Evolutionary conservation across 30 jellyfish, hydroid and myxozoan genomes (phyloP).

Genomic region (Phacellophora camtschatica): DNA sequence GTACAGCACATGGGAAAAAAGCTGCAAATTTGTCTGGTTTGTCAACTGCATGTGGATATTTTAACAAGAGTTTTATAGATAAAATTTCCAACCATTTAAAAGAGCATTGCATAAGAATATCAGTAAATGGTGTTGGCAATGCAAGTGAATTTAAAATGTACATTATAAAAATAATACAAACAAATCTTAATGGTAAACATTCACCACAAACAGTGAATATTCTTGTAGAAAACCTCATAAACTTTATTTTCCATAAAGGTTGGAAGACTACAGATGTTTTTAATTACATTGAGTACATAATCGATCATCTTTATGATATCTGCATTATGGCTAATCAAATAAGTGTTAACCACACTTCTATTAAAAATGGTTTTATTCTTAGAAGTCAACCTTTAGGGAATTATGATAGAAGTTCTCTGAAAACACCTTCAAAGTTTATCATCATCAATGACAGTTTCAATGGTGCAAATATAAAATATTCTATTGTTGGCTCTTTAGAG

Average conservation of each 20-base stretch:
- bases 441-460: background rate
- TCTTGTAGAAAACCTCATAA: background rate
- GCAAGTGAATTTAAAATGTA: background rate
- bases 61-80: background rate
- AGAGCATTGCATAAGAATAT: background rate
- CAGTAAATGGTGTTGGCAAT: background rate
- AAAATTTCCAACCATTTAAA: background rate
- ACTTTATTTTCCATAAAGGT: background rate
- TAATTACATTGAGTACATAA: background rate
- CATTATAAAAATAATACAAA: background rate
- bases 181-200: slow-evolving; percentile 32
- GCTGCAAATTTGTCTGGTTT: slow-evolving; percentile 24
- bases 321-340: slow-evolving; percentile 25
- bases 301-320: slow-evolving; percentile 27
- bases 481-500: background rate
- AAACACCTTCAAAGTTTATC: no score
- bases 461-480: background rate
- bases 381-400: background rate
- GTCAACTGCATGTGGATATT: slow-evolving; percentile 19
- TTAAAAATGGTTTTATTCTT: slow-evolving; percentile 16
- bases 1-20: background rate
- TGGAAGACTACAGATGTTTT: background rate
- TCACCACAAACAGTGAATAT: background rate
- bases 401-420: background rate
- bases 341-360: background rate